These are phyloP conservation scores for Luperina nickerlii DNA, from an alignment of 2,888 invertebrate genomes.

Conservation along the genomic window DNA sequence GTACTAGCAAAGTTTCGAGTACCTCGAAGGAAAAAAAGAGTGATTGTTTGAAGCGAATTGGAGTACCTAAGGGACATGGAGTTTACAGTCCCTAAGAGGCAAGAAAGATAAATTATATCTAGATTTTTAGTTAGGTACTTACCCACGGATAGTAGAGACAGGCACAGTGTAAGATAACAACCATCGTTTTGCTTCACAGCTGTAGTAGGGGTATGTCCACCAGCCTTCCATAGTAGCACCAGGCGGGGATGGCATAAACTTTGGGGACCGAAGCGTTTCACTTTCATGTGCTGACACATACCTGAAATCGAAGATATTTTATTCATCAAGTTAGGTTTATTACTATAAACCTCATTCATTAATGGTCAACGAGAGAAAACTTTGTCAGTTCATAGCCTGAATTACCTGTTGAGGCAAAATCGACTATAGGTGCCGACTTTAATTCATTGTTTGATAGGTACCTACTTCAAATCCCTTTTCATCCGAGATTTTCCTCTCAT, in stretches of 20 bases:
- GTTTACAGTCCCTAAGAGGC: neutral
- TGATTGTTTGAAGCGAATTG: neutral
- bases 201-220: slow-evolving; percentile 97
- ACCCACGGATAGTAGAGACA: slow-evolving; percentile 84
- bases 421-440: neutral
- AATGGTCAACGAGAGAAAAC: neutral
- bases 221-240: slow-evolving; percentile 93
- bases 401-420: neutral
- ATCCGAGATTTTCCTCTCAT: neutral
- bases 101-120: neutral
- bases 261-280: slow-evolving; percentile 91
- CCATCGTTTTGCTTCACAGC: slow-evolving; percentile 95
- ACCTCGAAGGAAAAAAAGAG: too few relatives aligned
- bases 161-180: slow-evolving; percentile 95
- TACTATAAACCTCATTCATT: neutral
- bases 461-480: neutral
- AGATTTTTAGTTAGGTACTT: slow-evolving; percentile 54
- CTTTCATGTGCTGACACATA: slow-evolving; percentile 92
- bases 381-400: neutral
- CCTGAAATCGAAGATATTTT: slow-evolving; percentile 77
- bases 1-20: too few relatives aligned
- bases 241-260: slow-evolving; percentile 92
- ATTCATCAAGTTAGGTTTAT: neutral
- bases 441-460: neutral
- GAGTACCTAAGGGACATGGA: neutral